phyloP scores from a whole-genome alignment of 2,888 invertebrate genomes.

The Sarcophaga variegata region DNA sequence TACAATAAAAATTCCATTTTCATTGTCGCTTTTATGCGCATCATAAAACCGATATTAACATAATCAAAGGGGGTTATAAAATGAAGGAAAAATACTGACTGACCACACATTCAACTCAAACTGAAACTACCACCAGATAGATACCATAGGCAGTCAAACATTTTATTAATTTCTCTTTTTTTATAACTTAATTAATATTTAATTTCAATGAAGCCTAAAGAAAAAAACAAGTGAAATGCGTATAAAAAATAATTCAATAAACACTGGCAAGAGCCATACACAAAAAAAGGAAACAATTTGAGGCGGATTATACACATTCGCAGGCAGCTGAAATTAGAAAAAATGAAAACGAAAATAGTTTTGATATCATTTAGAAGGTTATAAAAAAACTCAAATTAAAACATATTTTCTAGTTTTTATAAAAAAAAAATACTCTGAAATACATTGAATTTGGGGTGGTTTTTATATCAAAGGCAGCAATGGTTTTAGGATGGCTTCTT shows the following conservation, averaged over 20 bases:
- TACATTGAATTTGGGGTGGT: too few relatives aligned
- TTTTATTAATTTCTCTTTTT: constrained; percentile 43
- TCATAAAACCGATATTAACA: constrained; percentile 44
- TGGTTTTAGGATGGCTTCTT: too few relatives aligned
- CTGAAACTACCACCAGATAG: neutral
- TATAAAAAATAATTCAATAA: neutral
- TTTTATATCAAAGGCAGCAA: too few relatives aligned
- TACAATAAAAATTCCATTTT: constrained; percentile 43
- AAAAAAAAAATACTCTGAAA: too few relatives aligned
- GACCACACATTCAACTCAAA: neutral
- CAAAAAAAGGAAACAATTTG: too few relatives aligned
- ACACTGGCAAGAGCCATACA: too few relatives aligned
- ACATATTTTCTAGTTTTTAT: too few relatives aligned
- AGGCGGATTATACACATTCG: too few relatives aligned
- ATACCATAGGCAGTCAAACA: neutral
- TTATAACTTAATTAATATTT: constrained; percentile 58
- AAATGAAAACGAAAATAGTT: too few relatives aligned
- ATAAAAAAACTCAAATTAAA: too few relatives aligned
- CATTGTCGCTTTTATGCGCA: constrained; percentile 15
- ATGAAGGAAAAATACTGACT: neutral
- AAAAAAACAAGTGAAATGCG: neutral
- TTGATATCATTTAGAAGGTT: too few relatives aligned
- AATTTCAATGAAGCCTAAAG: constrained; percentile 11
- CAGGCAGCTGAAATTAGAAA: too few relatives aligned
- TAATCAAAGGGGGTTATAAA: constrained; percentile 9